Percentiles rank a stretch among this genome's conserved stretches.
phyloP scores from a whole-genome alignment of 2,888 invertebrate species.

The Diarsia rubi region DNA sequence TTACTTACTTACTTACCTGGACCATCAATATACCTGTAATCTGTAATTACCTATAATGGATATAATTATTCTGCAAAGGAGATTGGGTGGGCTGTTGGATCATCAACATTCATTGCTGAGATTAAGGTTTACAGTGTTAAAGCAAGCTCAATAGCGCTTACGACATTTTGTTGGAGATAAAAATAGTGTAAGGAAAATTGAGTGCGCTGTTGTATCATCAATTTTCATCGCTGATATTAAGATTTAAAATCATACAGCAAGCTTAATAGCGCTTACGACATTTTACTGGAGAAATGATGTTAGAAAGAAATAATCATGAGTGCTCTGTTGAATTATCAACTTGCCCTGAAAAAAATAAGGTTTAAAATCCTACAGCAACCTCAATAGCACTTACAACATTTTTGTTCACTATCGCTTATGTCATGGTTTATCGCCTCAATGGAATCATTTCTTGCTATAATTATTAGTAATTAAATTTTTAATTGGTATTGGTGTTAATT shows the following conservation, averaged over 20 bases:
- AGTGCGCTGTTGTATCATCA: background rate
- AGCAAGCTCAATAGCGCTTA: background rate
- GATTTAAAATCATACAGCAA: background rate
- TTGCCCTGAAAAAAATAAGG: no score
- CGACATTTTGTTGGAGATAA: background rate
- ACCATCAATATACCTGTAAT: no score
- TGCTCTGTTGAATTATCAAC: no score
- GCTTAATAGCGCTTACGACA: background rate
- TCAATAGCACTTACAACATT: background rate
- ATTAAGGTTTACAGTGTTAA: background rate
- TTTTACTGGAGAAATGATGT: no score
- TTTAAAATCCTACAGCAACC: background rate
- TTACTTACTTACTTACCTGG: no score
- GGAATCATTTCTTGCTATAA: conserved; percentile 23
- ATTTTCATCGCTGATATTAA: background rate
- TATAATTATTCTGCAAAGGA: background rate
- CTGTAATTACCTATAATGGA: background rate
- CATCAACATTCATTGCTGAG: background rate
- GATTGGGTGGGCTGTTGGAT: background rate
- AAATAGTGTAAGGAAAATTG: background rate
- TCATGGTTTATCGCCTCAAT: conserved; percentile 33
- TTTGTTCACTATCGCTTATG: background rate
- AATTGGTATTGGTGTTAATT: conserved; percentile 10
- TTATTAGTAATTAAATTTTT: conserved; percentile 18
- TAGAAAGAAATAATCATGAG: no score